Evolutionary conservation across 2,888 invertebrate species (phyloP), one percentile per base, ranked within the genome.

Genomic region (Ennomos fuscantarius): DNA sequence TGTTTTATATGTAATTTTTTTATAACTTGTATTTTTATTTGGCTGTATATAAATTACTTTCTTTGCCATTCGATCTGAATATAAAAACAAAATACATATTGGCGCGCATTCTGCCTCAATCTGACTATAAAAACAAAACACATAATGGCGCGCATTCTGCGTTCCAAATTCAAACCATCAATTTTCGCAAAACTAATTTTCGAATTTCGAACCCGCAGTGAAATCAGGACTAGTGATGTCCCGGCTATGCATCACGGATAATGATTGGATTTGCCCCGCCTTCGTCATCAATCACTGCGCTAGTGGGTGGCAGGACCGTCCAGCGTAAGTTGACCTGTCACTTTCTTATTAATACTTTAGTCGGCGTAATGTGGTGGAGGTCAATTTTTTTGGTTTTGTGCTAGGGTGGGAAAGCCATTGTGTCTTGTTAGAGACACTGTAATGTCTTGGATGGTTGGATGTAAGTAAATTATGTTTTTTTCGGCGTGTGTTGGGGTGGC

Each of bases 231-330:
- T 85, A 86, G 86, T 88, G 89, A 87, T 86, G 89, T 89, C 84
- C 87, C 82, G 80, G 86, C 86, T 83, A 90, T 91, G 89, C 90
- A 89, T 91, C 91, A 91, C 78, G 86, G 87, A 87, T 91, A 92
- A 91, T 89, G 92, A 91, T 91, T 89, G 89, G 89, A 89, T 88
- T 84, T 81, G 89, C 92, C 89, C 89, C 90, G 90, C 91, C 91
- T 87, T 82, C 86, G 85, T 86, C 92, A 92, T 92, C 92, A 86
- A 92, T 92, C 92, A 91, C 89, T 69, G 72, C 74, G 81, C 79
- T 81, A 77, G 87, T 84, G 79, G 82, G 81, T 76, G 78, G 79
- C 60, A 65, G 57, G 63, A 53, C 59, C 67, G 71, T 63, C 86
- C 87, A 77, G 24, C 51, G 39, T 76, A 73, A 44, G 15, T 63